Evolutionary conservation across 2,113 vertebrate genomes (phyloP), one percentile per base, ranked within the genome.

Genomic region (Xyrauchen texanus): DNA sequence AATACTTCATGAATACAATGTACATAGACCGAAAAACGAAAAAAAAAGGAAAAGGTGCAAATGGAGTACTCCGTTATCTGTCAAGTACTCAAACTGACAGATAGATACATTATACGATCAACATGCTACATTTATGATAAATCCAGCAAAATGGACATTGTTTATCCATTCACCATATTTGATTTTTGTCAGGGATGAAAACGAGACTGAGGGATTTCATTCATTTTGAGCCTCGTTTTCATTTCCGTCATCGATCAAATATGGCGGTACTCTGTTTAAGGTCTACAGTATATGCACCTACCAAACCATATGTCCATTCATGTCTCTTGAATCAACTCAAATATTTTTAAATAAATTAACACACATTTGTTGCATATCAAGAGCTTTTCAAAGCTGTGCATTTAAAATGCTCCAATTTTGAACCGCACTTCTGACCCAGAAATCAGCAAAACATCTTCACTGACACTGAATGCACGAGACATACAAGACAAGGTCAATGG

Each of bases 381-480:
- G 21, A 34, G 21, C 21, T 34, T 34, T 34, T 34, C 21, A 34
- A 34, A 34, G 21, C 21, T 34, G 21, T 34, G 21, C 21, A 34
- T 34, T 34, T 34, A 34, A 34, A 34, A 34, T 34, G 21, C 21
- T 34, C 21, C 21, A 34, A 34, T 34, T 34, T 34, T 34, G 21
- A 34, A 34, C 21, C 3, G 21, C 21, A 34, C 21, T 1, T 34
- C 3, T 1, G 21, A 34, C 21, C 21, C 21, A 34, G 13, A 58
- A 34, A 34, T 34, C 21, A 34, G 21, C 21, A 34, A 34, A 34
- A 34, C 21, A 34, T 16, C 46, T 44, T 77, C 73, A 84, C 13
- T 13, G 16, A 84, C 77, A 81, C 57, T 45, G 57, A 81, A 53
- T 66, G 73, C 58, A 83, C 77, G 10, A 82, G 42, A 69, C 75